Conservation (phyloP, 2,797 vertebrate genomes). For the Sebastes hubbsi region DNA sequence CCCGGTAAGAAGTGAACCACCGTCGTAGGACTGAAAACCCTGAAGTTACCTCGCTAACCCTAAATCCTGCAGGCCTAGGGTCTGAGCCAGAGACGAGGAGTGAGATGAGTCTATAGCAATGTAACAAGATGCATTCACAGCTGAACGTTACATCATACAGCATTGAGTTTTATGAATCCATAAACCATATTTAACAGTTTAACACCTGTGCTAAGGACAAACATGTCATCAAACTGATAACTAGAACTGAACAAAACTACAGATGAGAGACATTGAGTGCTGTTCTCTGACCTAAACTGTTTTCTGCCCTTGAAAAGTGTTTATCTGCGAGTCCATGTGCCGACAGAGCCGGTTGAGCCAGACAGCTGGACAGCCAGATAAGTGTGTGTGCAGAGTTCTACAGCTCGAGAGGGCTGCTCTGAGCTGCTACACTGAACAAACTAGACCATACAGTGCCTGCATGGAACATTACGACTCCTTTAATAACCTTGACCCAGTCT, state of each 20-base stretch:
- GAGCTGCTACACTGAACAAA: slow-evolving; percentile 35
- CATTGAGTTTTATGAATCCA: slow-evolving; percentile 28
- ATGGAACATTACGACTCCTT: slow-evolving; percentile 28
- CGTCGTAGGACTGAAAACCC: no score
- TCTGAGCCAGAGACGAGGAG: not conserved
- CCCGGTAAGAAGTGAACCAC: not conserved
- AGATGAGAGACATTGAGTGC: not conserved
- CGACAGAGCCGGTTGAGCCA: slow-evolving; percentile 32
- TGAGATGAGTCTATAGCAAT: not conserved
- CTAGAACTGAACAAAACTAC: not conserved
- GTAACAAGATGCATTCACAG: not conserved
- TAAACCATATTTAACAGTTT: slow-evolving; percentile 17
- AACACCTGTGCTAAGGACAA: slow-evolving; percentile 19
- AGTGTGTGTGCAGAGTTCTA: slow-evolving; percentile 43
- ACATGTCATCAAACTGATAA: not conserved
- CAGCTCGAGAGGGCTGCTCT: slow-evolving; percentile 1
- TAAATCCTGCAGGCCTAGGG: no score
- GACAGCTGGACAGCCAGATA: slow-evolving; percentile 72
- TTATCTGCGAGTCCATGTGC: slow-evolving; percentile 63
- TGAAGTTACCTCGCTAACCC: no score
- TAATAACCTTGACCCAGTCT: slow-evolving; percentile 27
- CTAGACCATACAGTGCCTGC: not conserved
- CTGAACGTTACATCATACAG: not conserved
- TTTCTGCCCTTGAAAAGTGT: slow-evolving; percentile 50
- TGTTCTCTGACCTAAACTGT: slow-evolving; percentile 7